Conservation (phyloP, 2,797 vertebrate species). For the Myotis myotis region DNA sequence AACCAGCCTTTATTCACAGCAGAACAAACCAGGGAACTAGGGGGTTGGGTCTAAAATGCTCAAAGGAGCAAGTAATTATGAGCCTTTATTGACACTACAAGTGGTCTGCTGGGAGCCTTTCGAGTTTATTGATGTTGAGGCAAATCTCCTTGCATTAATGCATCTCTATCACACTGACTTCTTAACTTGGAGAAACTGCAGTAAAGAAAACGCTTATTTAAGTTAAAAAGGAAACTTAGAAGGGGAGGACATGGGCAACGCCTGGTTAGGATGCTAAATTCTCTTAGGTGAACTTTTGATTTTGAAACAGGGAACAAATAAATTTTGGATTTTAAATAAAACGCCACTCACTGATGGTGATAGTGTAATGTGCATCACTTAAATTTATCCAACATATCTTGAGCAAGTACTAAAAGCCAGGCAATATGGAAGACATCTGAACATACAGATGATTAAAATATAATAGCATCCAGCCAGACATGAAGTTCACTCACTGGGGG, state of each 20-base stretch:
- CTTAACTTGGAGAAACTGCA: not conserved
- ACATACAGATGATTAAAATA: not conserved
- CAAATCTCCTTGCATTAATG: conserved; percentile 58
- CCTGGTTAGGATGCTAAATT: not conserved
- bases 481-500: not conserved
- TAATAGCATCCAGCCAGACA: not conserved
- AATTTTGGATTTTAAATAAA: conserved; percentile 29
- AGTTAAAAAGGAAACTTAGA: not conserved
- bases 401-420: not conserved
- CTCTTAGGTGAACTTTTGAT: not conserved
- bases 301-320: not conserved
- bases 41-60: conserved; percentile 51
- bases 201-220: conserved; percentile 19
- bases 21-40: not conserved
- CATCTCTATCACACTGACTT: conserved; percentile 41
- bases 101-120: conserved; percentile 61
- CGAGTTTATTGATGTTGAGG: conserved; percentile 65
- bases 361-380: not conserved
- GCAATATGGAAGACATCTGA: not conserved
- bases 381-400: not conserved
- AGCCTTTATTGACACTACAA: conserved; percentile 71
- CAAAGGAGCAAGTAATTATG: conserved; percentile 68
- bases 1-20: not conserved
- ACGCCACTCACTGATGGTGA: not conserved
- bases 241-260: accelerated